A percentile compares a stretch with the other conserved stretches of the same genome.
These are phyloP conservation scores for Axis porcinus DNA, from an alignment of 2,113 vertebrate species.

Conservation along the genomic window DNA sequence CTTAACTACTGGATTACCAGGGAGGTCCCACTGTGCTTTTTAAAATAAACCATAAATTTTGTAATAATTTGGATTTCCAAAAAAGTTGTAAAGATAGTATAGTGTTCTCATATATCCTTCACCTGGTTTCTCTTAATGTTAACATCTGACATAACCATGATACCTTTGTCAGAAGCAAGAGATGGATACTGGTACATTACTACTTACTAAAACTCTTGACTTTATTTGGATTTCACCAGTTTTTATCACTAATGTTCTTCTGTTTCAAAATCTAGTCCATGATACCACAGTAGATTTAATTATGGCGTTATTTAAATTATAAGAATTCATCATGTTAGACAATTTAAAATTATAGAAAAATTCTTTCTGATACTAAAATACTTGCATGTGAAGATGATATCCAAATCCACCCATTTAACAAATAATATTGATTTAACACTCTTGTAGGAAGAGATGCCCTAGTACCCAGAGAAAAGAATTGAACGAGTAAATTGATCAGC, in stretches of 20 bases:
- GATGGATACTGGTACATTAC: background rate
- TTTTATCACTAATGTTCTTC: background rate
- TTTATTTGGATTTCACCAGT: background rate
- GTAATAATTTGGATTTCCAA: background rate
- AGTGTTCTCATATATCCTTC: background rate
- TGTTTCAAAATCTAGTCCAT: background rate
- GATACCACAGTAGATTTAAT: background rate
- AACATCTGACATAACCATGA: background rate
- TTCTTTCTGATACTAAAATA: background rate
- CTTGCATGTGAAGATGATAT: background rate
- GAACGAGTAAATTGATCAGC: background rate
- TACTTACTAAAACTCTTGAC: background rate
- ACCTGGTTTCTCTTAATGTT: background rate
- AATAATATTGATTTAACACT: constrained; percentile 9
- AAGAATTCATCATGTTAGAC: background rate
- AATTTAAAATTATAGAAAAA: background rate
- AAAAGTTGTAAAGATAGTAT: background rate
- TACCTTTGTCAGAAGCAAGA: background rate
- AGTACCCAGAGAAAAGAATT: background rate
- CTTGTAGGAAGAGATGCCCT: background rate
- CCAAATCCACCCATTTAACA: constrained; percentile 10
- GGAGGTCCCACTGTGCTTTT: too few species aligned
- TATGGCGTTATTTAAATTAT: background rate
- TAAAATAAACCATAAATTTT: background rate
- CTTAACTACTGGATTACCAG: too few species aligned